These are phyloP conservation scores for Burhinus oedicnemus DNA, from an alignment of 2,113 vertebrate genomes.

Conservation along the genomic window DNA sequence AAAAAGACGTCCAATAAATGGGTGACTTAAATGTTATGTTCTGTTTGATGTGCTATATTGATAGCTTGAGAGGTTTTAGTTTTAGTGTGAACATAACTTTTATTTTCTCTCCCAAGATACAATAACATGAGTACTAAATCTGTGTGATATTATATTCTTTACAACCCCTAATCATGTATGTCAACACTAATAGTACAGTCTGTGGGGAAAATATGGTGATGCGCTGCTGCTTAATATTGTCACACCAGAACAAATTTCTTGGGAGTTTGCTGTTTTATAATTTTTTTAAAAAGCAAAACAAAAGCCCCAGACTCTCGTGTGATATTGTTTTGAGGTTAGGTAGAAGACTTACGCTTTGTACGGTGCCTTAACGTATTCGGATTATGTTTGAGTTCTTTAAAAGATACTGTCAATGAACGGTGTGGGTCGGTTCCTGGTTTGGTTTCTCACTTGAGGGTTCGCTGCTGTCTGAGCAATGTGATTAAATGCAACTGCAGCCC, in stretches of 20 bases:
- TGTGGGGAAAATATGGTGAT: neutral
- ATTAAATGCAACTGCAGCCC: rapidly evolving
- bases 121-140: neutral
- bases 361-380: neutral
- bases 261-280: neutral
- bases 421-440: neutral
- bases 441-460: neutral
- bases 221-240: neutral
- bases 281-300: neutral
- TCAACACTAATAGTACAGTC: neutral
- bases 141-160: neutral
- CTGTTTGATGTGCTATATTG: neutral
- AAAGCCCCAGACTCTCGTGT: neutral
- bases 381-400: neutral
- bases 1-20: neutral
- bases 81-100: conserved; percentile 3
- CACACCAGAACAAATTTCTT: neutral
- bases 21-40: neutral
- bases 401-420: neutral
- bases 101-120: neutral
- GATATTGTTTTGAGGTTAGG: neutral
- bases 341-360: neutral
- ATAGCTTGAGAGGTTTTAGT: neutral
- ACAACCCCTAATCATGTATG: neutral
- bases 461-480: neutral